Conservation (phyloP, 1,140 invertebrate species). For the Ephestia elutella region DNA sequence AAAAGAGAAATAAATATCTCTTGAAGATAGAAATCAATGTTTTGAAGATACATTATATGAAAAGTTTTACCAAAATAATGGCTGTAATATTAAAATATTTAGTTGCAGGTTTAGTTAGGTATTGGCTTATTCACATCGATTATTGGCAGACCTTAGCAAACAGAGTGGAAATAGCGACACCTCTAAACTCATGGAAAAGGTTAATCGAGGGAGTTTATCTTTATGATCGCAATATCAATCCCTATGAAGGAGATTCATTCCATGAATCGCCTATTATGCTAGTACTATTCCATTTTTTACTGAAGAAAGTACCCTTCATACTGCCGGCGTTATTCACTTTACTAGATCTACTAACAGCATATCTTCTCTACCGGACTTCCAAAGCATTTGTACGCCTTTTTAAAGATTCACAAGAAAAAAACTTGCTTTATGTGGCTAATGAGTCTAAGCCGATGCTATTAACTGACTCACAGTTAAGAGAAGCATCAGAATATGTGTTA, state of each 20-base stretch:
- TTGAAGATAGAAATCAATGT: too few relatives aligned
- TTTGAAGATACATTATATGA: too few relatives aligned
- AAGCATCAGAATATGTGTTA: constrained; percentile 80
- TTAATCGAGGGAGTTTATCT: constrained; percentile 91
- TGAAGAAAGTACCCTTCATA: constrained; percentile 76
- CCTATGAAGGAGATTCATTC: constrained; percentile 93
- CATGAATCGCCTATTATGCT: constrained; percentile 91
- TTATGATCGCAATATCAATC: constrained; percentile 85
- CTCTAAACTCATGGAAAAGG: constrained; percentile 93
- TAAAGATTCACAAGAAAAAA: constrained; percentile 67
- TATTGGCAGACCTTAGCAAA: constrained; percentile 82
- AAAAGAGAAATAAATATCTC: too few relatives aligned
- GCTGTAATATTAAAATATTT: constrained; percentile 57
- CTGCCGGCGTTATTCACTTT: constrained; percentile 82
- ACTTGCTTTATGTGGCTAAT: constrained; percentile 72
- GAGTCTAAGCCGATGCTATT: constrained; percentile 78
- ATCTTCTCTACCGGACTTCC: constrained; percentile 81
- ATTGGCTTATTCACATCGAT: constrained; percentile 81
- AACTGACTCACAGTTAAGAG: constrained; percentile 70
- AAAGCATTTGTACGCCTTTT: constrained; percentile 77
- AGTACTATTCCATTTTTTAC: constrained; percentile 80
- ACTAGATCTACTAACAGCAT: constrained; percentile 83
- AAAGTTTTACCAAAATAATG: constrained; percentile 30
- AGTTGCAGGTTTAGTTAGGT: constrained; percentile 77
- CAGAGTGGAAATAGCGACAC: constrained; percentile 92